Conservation (phyloP, 2,113 vertebrate genomes). For the Callorhinus ursinus region DNA sequence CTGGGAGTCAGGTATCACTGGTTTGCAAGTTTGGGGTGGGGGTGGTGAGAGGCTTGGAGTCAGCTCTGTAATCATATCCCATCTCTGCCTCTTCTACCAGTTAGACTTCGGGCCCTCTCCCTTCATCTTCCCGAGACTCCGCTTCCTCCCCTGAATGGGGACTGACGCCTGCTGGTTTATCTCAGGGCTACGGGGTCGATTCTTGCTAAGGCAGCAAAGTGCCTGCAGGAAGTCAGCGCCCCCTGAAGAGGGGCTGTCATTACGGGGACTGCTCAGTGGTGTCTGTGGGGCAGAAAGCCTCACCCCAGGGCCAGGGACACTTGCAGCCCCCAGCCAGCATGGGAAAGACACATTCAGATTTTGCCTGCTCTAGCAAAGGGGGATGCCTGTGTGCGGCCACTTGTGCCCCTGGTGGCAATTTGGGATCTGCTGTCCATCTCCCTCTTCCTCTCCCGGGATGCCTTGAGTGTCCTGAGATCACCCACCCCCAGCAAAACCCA, state of each 20-base stretch:
- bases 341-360: rapidly evolving
- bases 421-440: neutral
- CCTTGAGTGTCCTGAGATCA: neutral
- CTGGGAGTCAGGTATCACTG: neutral
- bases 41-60: neutral
- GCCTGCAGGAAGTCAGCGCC: neutral
- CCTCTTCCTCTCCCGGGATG: neutral
- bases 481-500: neutral
- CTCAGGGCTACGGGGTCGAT: neutral
- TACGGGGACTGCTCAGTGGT: rapidly evolving
- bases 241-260: neutral
- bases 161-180: neutral
- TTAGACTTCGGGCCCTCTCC: neutral
- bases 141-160: neutral
- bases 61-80: neutral
- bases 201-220: neutral
- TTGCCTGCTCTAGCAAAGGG: rapidly evolving
- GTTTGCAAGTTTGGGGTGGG: too few species aligned
- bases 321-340: neutral
- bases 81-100: neutral
- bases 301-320: neutral
- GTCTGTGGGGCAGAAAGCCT: neutral
- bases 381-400: neutral
- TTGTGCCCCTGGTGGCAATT: rapidly evolving
- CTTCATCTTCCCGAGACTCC: neutral